Percentiles rank a stretch among this genome's conserved stretches.
phyloP scores from a whole-genome alignment of 2,797 vertebrate genomes.

The Macropus fuliginosus region DNA sequence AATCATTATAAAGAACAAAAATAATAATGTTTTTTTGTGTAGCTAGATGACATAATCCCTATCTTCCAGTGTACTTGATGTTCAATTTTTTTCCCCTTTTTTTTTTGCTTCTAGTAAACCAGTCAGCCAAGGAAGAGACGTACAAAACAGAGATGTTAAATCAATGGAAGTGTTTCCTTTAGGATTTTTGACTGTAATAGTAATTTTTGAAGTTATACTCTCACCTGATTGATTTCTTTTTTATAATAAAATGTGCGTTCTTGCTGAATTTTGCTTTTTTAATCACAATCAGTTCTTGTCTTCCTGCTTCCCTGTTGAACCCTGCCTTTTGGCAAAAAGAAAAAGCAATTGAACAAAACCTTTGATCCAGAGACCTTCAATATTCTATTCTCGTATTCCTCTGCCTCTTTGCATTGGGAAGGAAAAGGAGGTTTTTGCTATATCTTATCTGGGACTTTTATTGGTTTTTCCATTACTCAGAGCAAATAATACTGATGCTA shows the following conservation, averaged over 20 bases:
- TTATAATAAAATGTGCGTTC: not conserved
- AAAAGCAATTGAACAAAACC: not conserved
- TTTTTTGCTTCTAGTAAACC: not conserved
- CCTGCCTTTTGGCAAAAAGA: not conserved
- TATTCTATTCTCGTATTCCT: not conserved
- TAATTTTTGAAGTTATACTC: not conserved
- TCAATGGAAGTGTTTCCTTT: not conserved
- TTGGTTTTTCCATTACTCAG: not conserved
- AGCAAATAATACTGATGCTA: not conserved
- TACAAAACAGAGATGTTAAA: not conserved
- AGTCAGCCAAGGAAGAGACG: not conserved
- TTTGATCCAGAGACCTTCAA: not conserved
- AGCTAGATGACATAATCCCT: not conserved
- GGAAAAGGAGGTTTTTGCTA: not conserved
- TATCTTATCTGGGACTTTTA: not conserved
- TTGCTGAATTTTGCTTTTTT: not conserved
- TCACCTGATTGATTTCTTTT: not conserved
- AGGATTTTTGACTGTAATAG: not conserved
- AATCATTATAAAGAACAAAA: not conserved
- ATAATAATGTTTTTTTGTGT: not conserved
- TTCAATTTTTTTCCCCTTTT: rapidly evolving
- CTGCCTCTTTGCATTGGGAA: not conserved
- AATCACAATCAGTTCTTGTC: not conserved
- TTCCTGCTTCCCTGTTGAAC: not conserved
- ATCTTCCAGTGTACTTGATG: not conserved